Conservation (phyloP, 2,888 invertebrate species). For the Synanthedon formicaeformis region DNA sequence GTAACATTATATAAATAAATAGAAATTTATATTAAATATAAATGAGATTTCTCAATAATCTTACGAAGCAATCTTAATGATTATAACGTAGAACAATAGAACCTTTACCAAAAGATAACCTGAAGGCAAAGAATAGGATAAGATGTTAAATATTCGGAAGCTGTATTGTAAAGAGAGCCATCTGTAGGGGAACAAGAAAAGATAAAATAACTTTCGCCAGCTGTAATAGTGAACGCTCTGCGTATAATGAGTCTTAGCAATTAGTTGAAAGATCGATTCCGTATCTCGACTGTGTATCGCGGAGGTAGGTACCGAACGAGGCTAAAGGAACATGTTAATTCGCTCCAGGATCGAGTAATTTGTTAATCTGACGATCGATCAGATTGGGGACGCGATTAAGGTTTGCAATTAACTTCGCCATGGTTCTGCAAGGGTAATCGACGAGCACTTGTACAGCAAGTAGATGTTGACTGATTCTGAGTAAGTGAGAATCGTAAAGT, state of each 20-base stretch:
- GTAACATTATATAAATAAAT: no score
- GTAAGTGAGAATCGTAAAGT: no score
- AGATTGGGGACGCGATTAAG: conserved; percentile 4
- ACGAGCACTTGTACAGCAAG: not conserved
- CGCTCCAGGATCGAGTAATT: conserved; percentile 19
- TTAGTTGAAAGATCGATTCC: conserved; percentile 9
- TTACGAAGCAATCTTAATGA: no score
- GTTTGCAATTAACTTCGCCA: conserved; percentile 6
- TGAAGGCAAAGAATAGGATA: no score
- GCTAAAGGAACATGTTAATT: conserved; percentile 23
- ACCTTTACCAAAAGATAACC: no score
- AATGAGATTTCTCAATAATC: no score
- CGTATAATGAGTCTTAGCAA: not conserved
- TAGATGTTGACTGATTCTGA: no score
- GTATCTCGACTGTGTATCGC: conserved; percentile 16
- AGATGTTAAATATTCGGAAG: not conserved
- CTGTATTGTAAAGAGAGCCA: not conserved
- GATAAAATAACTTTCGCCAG: not conserved
- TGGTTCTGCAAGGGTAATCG: not conserved
- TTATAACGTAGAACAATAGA: no score
- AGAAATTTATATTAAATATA: no score
- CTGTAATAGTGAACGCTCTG: not conserved
- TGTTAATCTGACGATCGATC: conserved; percentile 30
- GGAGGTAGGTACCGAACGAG: conserved; percentile 10
- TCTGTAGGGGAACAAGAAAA: not conserved